Evolutionary conservation across 1,140 invertebrate species (phyloP).

Genomic region (Eumaeus atala): DNA sequence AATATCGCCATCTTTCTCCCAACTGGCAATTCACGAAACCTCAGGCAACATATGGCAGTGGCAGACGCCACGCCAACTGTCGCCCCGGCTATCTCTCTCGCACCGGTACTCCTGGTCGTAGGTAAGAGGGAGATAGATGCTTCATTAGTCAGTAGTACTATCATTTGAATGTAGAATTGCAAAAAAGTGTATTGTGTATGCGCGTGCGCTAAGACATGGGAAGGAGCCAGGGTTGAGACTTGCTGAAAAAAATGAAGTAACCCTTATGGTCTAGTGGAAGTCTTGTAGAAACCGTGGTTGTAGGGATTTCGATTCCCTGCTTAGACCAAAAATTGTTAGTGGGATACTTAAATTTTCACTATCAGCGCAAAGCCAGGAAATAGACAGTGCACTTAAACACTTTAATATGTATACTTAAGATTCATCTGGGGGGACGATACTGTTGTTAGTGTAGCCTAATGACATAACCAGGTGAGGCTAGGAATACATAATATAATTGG

Average conservation of each 20-base stretch:
- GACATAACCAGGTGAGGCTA: too few relatives aligned
- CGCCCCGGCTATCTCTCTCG: constrained; percentile 36
- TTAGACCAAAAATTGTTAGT: too few relatives aligned
- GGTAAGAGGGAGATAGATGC: constrained; percentile 36
- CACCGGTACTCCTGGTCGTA: constrained; percentile 15
- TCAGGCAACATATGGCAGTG: constrained; percentile 64
- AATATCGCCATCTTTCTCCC: constrained; percentile 45
- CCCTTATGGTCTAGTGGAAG: too few relatives aligned
- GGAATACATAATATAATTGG: too few relatives aligned
- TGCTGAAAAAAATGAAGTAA: not conserved
- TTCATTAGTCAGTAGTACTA: constrained; percentile 63
- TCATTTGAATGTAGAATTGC: constrained; percentile 58
- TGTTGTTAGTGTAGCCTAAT: too few relatives aligned
- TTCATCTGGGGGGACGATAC: too few relatives aligned
- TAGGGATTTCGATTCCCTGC: too few relatives aligned
- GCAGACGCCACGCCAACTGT: constrained; percentile 68
- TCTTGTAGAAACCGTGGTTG: too few relatives aligned
- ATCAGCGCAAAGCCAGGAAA: too few relatives aligned
- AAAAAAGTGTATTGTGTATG: constrained; percentile 58
- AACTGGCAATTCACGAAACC: constrained; percentile 59
- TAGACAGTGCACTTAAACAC: too few relatives aligned
- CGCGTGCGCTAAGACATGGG: constrained; percentile 33
- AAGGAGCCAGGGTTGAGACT: not conserved
- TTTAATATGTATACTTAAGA: too few relatives aligned
- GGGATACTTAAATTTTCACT: too few relatives aligned